Base-by-base conservation (phyloP, 2,113 vertebrate species). In the Menidia beryllina region DNA sequence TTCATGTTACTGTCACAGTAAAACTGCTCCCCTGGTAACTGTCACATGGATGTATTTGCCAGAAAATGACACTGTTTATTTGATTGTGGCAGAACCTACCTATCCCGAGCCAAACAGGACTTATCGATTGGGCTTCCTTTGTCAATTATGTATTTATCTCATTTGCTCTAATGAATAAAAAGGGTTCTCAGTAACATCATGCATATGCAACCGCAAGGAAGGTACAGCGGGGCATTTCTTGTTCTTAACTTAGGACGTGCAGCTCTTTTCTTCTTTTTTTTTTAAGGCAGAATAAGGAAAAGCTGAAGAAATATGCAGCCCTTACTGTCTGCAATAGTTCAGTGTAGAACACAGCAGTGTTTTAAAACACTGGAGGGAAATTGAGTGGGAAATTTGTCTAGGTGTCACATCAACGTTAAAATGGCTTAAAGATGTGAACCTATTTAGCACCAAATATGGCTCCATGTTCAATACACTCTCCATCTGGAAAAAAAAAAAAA, bases 51-150 rank as follows among this genome's bases (percentile, higher is more conserved):
- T 75, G 80, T 26, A 54, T 75, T 68, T 25, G 15, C 19, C 61
- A 11, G 52, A 39, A 63, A 69, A 60, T 38, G 74, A 68, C 50
- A 47, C 27, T 20, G 41, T 26, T 79, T 36, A 50, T 75, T 71
- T 66, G 59, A 68, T 58, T 72, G 19, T 14, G 54, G 11, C 39
- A 13, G 8, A 55, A 48, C 20, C 38, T 72, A 21, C 25, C 63
- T 34, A 36, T 50, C 55, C 43, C 0, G 34, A 71, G 61, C 59
- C 68, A 13, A 7, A 20, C 43, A 48, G 62, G 55, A 63, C 26
- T 61, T 66, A 81, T 79, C 67, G 73, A 85, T 73, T 66, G 48
- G 59, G n/a, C 30, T 45, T 62, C 25, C 54, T 23, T 8, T 80
- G 34, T 69, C 63, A 77, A 69, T 77, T 63, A 61, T 71, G 30